These are phyloP conservation scores for Pristionchus mayeri DNA, from an alignment of 2,888 invertebrate species.

Conservation along the genomic window DNA sequence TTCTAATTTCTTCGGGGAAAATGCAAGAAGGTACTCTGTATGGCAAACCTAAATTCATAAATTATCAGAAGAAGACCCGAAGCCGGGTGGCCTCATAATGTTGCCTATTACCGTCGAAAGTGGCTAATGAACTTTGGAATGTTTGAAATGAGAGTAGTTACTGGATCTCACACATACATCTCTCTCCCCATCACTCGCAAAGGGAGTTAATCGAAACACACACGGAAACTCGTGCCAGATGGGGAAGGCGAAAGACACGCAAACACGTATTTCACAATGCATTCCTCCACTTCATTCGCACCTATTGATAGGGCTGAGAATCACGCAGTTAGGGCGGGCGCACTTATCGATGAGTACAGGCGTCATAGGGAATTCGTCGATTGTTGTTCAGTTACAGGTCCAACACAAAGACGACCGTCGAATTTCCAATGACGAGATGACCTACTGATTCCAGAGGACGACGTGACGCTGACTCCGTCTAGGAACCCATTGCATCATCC, in stretches of 20 bases:
- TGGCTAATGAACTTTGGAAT: too few relatives aligned
- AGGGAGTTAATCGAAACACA: constrained; percentile 34
- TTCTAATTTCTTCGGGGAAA: too few relatives aligned
- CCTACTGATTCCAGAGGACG: not conserved
- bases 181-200: not conserved
- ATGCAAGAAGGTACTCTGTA: too few relatives aligned
- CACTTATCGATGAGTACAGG: too few relatives aligned
- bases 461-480: not conserved
- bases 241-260: not conserved
- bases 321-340: not conserved
- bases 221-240: constrained; percentile 37
- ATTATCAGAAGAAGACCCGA: too few relatives aligned
- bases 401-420: not conserved
- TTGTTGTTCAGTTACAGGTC: not conserved
- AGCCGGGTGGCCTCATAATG: too few relatives aligned
- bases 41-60: too few relatives aligned
- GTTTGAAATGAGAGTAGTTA: too few relatives aligned
- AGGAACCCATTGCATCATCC: not conserved
- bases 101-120: too few relatives aligned
- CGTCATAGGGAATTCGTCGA: not conserved
- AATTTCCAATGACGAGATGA: constrained; percentile 38
- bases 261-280: constrained; percentile 37
- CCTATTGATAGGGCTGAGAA: too few relatives aligned
- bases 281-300: too few relatives aligned
- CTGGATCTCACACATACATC: constrained; percentile 2